A percentile compares a stretch with the other conserved stretches of the same genome.
Evolutionary conservation across 2,113 vertebrate species (phyloP).

Genomic region (Prinia subflava): DNA sequence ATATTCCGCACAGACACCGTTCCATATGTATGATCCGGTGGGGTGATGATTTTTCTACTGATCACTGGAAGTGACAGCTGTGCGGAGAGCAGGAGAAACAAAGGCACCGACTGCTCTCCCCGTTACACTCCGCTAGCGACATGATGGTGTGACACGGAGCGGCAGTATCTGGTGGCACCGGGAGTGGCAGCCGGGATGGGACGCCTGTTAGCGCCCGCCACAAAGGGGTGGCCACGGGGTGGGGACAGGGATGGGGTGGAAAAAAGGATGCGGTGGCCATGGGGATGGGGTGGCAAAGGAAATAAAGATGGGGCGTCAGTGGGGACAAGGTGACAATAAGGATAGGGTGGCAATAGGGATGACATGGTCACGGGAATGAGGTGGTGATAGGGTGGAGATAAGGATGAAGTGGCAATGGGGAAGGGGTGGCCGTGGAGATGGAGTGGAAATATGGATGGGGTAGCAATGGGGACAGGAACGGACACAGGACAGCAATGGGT

Average conservation of each 20-base stretch:
- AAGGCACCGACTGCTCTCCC: slow-evolving; percentile 62
- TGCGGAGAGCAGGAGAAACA: slow-evolving; percentile 60
- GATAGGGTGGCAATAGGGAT: neutral
- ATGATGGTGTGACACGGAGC: slow-evolving; percentile 50
- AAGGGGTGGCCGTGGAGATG: rapidly evolving
- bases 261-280: neutral
- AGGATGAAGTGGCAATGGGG: neutral
- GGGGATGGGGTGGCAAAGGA: neutral
- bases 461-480: neutral
- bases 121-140: slow-evolving; percentile 54
- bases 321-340: neutral
- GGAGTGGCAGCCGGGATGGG: neutral
- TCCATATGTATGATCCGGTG: slow-evolving; percentile 77
- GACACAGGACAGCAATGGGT: no score
- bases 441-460: neutral
- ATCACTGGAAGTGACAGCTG: slow-evolving; percentile 79
- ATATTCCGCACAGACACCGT: slow-evolving; percentile 70
- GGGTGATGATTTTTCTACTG: slow-evolving; percentile 75
- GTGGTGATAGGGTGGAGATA: neutral
- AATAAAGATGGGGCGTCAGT: no score
- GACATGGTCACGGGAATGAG: rapidly evolving
- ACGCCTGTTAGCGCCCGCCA: slow-evolving; percentile 47
- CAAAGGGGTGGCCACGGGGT: slow-evolving; percentile 17
- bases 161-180: slow-evolving; percentile 70
- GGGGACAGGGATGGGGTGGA: neutral